Evolutionary conservation across 2,888 invertebrate species (phyloP).

Genomic region (Apodemia hepburni): DNA sequence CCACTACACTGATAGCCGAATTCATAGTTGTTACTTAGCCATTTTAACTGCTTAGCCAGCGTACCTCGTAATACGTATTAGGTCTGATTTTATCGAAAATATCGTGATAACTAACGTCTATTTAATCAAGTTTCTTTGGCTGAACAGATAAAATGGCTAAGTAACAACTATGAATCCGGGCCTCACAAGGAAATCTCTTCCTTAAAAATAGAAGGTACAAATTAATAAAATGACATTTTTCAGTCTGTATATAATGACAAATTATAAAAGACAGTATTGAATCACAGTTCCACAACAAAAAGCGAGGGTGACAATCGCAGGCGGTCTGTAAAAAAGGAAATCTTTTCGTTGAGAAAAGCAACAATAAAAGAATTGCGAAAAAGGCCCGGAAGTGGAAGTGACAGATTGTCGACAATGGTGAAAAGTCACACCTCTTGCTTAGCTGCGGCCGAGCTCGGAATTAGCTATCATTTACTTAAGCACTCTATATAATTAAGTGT

Average conservation of each 20-base stretch:
- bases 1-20: no score
- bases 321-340: slow-evolving; percentile 61
- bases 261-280: slow-evolving; percentile 62
- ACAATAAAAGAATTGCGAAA: slow-evolving; percentile 67
- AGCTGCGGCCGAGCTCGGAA: slow-evolving; percentile 57
- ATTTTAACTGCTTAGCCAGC: no score
- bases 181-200: no score
- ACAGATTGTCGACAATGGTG: slow-evolving; percentile 76
- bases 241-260: slow-evolving; percentile 21
- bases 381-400: slow-evolving; percentile 75
- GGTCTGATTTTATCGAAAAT: no score
- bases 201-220: not conserved
- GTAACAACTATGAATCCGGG: no score
- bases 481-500: slow-evolving; percentile 76
- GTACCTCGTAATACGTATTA: no score
- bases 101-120: no score
- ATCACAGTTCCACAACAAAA: slow-evolving; percentile 71
- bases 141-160: no score
- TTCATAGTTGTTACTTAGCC: no score
- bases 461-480: slow-evolving; percentile 79
- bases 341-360: slow-evolving; percentile 70
- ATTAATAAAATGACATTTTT: not conserved
- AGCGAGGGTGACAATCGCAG: slow-evolving; percentile 76
- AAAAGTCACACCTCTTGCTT: slow-evolving; percentile 79
- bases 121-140: no score